Evolutionary conservation across 2,797 vertebrate genomes (phyloP).

Genomic region (Graptemys geographica): DNA sequence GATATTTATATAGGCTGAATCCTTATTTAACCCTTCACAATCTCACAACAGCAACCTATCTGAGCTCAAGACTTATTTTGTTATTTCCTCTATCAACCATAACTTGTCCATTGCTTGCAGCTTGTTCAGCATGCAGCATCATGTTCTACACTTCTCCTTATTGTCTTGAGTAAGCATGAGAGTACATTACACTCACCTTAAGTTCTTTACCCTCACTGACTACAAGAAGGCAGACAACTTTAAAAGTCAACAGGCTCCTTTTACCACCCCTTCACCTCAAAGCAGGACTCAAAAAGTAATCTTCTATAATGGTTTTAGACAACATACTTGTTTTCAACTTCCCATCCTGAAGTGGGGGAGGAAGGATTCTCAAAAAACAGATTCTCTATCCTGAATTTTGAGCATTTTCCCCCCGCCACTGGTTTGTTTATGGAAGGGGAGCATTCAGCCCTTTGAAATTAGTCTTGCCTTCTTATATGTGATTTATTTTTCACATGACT

Average conservation of each 20-base stretch:
- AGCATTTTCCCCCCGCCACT: not conserved
- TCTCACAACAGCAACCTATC: not conserved
- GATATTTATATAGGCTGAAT: not conserved
- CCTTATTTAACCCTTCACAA: not conserved
- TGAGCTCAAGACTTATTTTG: not conserved
- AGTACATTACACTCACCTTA: not conserved
- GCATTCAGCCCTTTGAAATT: not conserved
- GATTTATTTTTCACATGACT: not conserved
- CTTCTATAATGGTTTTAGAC: not conserved
- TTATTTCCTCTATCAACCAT: not conserved
- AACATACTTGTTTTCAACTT: not conserved
- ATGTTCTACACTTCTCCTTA: not conserved
- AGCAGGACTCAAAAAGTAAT: not conserved
- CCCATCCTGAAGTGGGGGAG: not conserved
- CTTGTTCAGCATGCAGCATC: not conserved
- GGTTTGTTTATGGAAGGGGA: not conserved
- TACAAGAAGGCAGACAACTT: not conserved
- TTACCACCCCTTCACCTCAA: not conserved
- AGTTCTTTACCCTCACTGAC: not conserved
- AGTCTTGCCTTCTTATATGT: not conserved
- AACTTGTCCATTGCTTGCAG: not conserved
- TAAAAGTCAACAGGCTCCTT: not conserved
- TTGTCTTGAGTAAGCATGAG: fast-evolving
- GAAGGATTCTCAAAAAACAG: not conserved
- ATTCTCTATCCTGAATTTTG: not conserved